Percentiles rank a stretch among this genome's conserved stretches.
Conservation (phyloP, 2,797 vertebrate species). For the Paratrypauchen microcephalus region DNA sequence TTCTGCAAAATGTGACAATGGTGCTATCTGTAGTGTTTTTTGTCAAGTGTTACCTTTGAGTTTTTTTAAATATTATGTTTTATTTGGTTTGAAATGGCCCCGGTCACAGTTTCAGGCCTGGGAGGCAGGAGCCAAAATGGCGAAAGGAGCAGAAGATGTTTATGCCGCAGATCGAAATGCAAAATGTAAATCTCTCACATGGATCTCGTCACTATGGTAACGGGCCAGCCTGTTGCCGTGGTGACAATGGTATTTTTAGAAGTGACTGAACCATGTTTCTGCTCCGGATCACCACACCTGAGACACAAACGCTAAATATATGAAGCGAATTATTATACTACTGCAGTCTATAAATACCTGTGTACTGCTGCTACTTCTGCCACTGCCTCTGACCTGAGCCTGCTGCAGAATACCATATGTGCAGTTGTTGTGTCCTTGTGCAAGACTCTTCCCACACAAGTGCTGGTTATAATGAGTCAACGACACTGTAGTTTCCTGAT, state of each 20-base stretch:
- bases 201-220: neutral
- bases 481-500: no score
- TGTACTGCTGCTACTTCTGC: neutral
- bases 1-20: no score
- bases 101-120: no score
- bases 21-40: no score
- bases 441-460: no score
- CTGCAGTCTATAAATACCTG: neutral
- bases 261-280: neutral
- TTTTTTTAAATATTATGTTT: no score
- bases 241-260: conserved; percentile 11
- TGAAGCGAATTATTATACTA: neutral
- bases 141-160: neutral
- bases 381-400: neutral
- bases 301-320: neutral
- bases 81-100: no score
- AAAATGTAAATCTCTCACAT: conserved; percentile 1
- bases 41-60: neutral
- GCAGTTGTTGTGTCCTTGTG: no score
- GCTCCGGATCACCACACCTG: neutral
- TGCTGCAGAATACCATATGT: no score
- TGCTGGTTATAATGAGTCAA: no score
- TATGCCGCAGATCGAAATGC: neutral
- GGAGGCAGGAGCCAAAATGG: no score
- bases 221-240: conserved; percentile 3